phyloP scores from a whole-genome alignment of 1,140 invertebrate species.

The Glossosoma conforme region DNA sequence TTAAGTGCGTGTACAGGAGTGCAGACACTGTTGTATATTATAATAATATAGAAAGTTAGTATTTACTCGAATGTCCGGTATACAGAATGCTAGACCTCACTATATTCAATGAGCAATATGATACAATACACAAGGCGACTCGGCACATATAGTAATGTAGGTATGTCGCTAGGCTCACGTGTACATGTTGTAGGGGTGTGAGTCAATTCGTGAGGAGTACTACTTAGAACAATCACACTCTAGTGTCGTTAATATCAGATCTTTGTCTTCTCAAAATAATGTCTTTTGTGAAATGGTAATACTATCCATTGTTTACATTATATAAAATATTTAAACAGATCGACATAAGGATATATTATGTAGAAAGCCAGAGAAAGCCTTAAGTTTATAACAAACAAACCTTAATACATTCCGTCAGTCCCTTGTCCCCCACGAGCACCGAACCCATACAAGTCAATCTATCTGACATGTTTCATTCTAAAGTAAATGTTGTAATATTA shows the following conservation, averaged over 20 bases:
- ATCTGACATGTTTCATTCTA: too few species aligned
- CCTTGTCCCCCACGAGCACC: neutral
- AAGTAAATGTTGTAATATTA: too few species aligned
- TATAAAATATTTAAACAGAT: neutral
- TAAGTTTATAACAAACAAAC: slow-evolving; percentile 7
- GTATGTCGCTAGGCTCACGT: too few species aligned
- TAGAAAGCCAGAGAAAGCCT: slow-evolving; percentile 12
- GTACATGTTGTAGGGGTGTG: too few species aligned
- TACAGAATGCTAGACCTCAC: neutral
- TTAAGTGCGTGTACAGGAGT: too few species aligned
- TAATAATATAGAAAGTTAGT: slow-evolving; percentile 1
- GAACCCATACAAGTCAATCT: too few species aligned
- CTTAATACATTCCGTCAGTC: slow-evolving; percentile 4
- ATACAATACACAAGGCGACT: neutral
- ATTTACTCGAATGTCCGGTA: neutral
- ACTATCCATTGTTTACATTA: slow-evolving; percentile 1
- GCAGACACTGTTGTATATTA: too few species aligned
- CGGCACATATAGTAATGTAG: neutral
- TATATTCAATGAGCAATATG: slow-evolving; percentile 9
- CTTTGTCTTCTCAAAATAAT: neutral
- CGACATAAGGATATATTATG: neutral
- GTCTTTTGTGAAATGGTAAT: neutral
- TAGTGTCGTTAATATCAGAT: slow-evolving; percentile 1
- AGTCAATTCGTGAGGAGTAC: neutral
- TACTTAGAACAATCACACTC: neutral